Evolutionary conservation across 2,888 invertebrate species (phyloP), one percentile per base, ranked within the genome.

Genomic region (Phasia obesa): DNA sequence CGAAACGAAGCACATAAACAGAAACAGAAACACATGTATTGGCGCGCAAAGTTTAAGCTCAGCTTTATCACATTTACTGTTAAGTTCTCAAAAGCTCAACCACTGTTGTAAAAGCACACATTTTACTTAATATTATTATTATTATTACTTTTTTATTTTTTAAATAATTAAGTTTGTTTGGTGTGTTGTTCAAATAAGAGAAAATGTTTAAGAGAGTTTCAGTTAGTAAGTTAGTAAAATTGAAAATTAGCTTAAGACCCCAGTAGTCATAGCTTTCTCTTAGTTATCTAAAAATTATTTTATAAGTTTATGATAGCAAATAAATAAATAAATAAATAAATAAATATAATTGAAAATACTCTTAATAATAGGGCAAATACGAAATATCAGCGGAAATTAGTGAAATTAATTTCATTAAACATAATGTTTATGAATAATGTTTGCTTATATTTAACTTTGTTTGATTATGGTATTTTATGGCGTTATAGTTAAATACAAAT

Each of bases 31-130:
- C 31, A 44, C 31, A 49, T 15, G 35, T 65, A 65, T 74, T 65
- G 65, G 25, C 51, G 27, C 23, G 23, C 31, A 60, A 73, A 67
- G 59, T 64, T 73, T 59, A 60, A 79, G 65, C 60, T 79, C 62
- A 65, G 42, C 42, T 59, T 73, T 47, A 49, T 67, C 21, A 15
- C 57, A 51, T 69, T 64, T 70, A 70, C 25, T 64, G 69, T 42
- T 57, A 53, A 71, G 31, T 71, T 67, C 65, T 71, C 67, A 76
- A 83, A 83, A 83, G 83, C 75, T 83, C 47, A 35, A 67, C 17
- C 59, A 47, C 53, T 60, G 27, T 35, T 35, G 27, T 31, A 47
- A 67, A 80, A 80, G 73, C 60, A n/a, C 47, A 23, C 19, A 53
- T 31, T 9, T 74, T 60, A 23, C 51, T 55, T 44, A 57, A 13